Percentiles rank a stretch among this genome's conserved stretches.
Conservation (phyloP, 2,888 invertebrate species). For the Carcina quercana region DNA sequence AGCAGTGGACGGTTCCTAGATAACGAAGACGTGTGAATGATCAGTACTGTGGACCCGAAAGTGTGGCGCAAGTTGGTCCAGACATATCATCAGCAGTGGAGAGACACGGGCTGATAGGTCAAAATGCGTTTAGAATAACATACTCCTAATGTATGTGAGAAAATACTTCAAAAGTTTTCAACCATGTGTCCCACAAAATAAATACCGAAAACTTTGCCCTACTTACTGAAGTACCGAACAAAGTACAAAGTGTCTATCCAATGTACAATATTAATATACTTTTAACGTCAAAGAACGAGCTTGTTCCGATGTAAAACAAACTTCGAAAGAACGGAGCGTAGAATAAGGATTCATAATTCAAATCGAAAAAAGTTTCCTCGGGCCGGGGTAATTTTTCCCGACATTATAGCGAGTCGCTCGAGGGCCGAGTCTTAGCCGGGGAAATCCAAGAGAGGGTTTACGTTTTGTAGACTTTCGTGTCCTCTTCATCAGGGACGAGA, state of each 20-base stretch:
- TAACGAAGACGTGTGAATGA: no score
- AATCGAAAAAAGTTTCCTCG: slow-evolving; percentile 71
- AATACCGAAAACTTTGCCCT: no score
- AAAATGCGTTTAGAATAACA: no score
- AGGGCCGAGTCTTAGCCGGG: slow-evolving; percentile 59
- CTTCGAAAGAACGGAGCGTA: slow-evolving; percentile 58
- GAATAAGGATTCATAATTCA: slow-evolving; percentile 74
- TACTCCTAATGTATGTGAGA: no score
- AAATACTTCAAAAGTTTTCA: no score
- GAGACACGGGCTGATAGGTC: no score
- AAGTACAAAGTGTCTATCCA: slow-evolving; percentile 21
- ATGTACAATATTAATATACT: slow-evolving; percentile 49
- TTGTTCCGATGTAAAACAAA: slow-evolving; percentile 58
- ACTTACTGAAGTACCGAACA: no score
- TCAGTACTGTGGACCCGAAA: no score
- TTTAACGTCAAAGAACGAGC: slow-evolving; percentile 48
- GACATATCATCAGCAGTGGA: no score
- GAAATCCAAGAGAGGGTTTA: slow-evolving; percentile 69
- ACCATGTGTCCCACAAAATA: no score
- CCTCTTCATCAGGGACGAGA: slow-evolving; percentile 64
- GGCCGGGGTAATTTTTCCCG: slow-evolving; percentile 69
- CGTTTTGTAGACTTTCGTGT: slow-evolving; percentile 73
- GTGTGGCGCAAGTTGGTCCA: no score
- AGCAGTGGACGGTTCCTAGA: no score
- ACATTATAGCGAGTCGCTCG: slow-evolving; percentile 61